These are phyloP conservation scores for Trichogramma evanescens DNA, from an alignment of 2,888 invertebrate genomes.

Conservation along the genomic window DNA sequence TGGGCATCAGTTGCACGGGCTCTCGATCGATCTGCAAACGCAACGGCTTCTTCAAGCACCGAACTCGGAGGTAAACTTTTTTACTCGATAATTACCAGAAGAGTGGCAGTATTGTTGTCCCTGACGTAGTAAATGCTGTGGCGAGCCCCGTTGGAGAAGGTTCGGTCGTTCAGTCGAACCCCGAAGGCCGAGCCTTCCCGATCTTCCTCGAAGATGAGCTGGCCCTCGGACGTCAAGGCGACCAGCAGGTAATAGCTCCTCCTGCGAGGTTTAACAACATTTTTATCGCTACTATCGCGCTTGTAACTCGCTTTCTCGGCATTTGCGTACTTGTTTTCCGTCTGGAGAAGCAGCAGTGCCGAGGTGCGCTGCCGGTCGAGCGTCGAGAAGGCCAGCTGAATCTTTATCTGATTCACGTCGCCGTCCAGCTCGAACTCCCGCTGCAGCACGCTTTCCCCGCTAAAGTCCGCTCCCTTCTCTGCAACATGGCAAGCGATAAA, in stretches of 20 bases:
- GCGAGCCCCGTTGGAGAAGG: slow-evolving; percentile 74
- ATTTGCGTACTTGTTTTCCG: slow-evolving; percentile 66
- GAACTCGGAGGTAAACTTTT: not conserved
- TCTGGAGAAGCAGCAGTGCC: slow-evolving; percentile 71
- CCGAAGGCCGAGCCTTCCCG: slow-evolving; percentile 68
- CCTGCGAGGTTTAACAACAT: slow-evolving; percentile 44
- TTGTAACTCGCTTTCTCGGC: too few relatives aligned
- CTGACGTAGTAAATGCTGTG: slow-evolving; percentile 68
- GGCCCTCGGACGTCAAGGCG: slow-evolving; percentile 75
- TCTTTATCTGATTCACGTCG: slow-evolving; percentile 68
- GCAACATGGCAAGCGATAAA: not conserved
- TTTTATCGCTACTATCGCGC: not conserved
- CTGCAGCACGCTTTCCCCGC: slow-evolving; percentile 76
- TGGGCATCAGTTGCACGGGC: slow-evolving; percentile 62
- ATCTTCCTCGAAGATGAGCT: slow-evolving; percentile 79
- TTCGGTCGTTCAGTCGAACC: slow-evolving; percentile 68
- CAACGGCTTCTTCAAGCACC: not conserved
- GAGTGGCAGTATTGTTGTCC: slow-evolving; percentile 63
- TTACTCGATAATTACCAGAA: slow-evolving; percentile 41
- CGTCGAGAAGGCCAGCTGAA: slow-evolving; percentile 81
- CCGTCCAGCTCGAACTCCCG: slow-evolving; percentile 68
- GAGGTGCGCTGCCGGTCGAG: slow-evolving; percentile 68
- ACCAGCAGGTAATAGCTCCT: slow-evolving; percentile 78
- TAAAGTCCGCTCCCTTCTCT: slow-evolving; percentile 85
- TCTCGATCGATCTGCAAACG: slow-evolving; percentile 63